Conservation (phyloP, 2,113 vertebrate species). For the Brachyhypopomus gauderio region DNA sequence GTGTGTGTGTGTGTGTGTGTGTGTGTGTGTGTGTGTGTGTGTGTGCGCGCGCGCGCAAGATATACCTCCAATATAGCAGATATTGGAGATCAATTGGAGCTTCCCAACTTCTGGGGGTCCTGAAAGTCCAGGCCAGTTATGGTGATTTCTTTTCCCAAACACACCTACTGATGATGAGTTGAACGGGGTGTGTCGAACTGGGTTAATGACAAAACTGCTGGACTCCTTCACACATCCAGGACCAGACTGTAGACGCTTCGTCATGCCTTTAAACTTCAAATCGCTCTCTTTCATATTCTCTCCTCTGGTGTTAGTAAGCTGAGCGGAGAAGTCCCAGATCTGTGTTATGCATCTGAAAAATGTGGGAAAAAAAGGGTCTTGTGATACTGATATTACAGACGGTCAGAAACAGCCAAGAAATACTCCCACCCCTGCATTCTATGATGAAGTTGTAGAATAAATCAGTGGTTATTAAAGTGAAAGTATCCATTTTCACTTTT, state of each 20-base stretch:
- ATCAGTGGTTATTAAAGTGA: constrained; percentile 50
- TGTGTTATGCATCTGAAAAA: background rate
- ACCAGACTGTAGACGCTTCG: background rate
- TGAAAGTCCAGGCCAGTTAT: no score
- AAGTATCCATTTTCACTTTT: constrained; percentile 52
- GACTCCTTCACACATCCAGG: background rate
- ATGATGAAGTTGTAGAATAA: constrained; percentile 38
- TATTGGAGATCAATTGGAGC: no score
- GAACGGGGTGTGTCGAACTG: no score
- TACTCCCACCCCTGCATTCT: constrained; percentile 17
- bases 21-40: no score
- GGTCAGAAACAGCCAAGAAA: constrained; percentile 36
- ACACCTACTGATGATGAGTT: no score
- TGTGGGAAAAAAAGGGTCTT: background rate
- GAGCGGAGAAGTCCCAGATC: background rate
- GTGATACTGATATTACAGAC: constrained; percentile 14
- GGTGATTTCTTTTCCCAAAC: no score
- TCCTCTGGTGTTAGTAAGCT: background rate
- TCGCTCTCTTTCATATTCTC: background rate
- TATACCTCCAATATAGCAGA: no score
- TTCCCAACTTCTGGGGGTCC: no score
- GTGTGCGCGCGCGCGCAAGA: no score
- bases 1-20: no score
- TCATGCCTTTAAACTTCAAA: background rate
- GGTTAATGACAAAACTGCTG: background rate